Conservation (phyloP, 2,113 vertebrate genomes). For the Tinamus guttatus region DNA sequence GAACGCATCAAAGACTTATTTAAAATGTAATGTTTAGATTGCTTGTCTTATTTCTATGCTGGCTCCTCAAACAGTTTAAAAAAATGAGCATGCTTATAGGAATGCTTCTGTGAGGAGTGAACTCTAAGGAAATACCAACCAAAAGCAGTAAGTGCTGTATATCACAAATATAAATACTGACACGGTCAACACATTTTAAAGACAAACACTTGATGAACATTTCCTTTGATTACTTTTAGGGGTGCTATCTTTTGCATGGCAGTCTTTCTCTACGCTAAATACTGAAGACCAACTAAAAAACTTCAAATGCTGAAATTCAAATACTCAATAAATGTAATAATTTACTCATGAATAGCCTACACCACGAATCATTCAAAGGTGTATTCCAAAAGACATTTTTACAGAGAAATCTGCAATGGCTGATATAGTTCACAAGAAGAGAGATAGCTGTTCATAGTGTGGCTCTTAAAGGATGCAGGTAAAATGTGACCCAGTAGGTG, state of each 20-base stretch:
- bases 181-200: background rate
- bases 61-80: background rate
- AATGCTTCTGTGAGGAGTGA: background rate
- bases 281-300: background rate
- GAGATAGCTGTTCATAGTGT: background rate
- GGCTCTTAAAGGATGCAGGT: background rate
- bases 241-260: background rate
- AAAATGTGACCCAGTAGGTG: background rate
- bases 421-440: background rate
- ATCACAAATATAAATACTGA: background rate
- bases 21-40: background rate
- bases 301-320: background rate
- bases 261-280: background rate
- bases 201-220: background rate
- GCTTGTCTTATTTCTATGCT: background rate
- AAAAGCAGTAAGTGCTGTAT: background rate
- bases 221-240: background rate
- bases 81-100: background rate
- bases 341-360: background rate
- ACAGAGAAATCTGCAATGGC: background rate
- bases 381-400: background rate
- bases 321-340: background rate
- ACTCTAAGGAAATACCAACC: background rate
- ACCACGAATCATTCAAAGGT: background rate
- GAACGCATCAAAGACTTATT: background rate